A percentile compares a stretch with the other conserved stretches of the same genome.
phyloP scores from a whole-genome alignment of 2,888 invertebrate species.

The Danaus chrysippus region DNA sequence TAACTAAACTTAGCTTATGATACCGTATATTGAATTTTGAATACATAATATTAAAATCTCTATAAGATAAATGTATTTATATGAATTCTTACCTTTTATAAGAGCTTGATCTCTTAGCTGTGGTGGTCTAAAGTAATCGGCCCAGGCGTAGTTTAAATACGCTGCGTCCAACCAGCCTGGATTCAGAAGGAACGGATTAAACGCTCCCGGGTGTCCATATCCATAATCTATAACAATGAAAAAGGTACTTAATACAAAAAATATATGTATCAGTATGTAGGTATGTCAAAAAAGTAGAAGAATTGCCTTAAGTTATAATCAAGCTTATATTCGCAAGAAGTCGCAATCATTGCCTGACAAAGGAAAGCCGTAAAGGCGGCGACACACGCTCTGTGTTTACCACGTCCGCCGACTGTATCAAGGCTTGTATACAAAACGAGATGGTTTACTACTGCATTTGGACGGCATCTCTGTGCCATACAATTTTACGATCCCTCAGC shows the following conservation, averaged over 20 bases:
- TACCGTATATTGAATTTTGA: no score
- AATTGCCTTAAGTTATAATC: constrained; percentile 45
- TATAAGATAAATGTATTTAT: no score
- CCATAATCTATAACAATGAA: constrained; percentile 83
- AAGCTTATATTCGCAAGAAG: constrained; percentile 59
- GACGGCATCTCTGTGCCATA: constrained; percentile 76
- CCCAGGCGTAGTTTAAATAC: constrained; percentile 87
- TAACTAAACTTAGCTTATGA: constrained; percentile 18
- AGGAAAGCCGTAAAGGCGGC: constrained; percentile 72
- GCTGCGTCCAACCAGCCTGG: constrained; percentile 92
- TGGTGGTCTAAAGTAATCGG: constrained; percentile 83
- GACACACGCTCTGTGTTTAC: constrained; percentile 74
- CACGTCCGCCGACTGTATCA: constrained; percentile 66
- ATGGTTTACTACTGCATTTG: constrained; percentile 72
- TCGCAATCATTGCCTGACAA: constrained; percentile 47
- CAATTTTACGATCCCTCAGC: constrained; percentile 73
- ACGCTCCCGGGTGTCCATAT: constrained; percentile 87
- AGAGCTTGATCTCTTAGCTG: constrained; percentile 69
- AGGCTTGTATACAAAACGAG: constrained; percentile 73
- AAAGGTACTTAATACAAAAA: background rate
- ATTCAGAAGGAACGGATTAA: constrained; percentile 88
- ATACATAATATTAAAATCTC: no score
- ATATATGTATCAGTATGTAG: background rate
- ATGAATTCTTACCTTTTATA: constrained; percentile 76
- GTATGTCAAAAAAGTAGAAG: constrained; percentile 21